Evolutionary conservation across 2,113 vertebrate genomes (phyloP).

Genomic region (Varanus komodoensis): DNA sequence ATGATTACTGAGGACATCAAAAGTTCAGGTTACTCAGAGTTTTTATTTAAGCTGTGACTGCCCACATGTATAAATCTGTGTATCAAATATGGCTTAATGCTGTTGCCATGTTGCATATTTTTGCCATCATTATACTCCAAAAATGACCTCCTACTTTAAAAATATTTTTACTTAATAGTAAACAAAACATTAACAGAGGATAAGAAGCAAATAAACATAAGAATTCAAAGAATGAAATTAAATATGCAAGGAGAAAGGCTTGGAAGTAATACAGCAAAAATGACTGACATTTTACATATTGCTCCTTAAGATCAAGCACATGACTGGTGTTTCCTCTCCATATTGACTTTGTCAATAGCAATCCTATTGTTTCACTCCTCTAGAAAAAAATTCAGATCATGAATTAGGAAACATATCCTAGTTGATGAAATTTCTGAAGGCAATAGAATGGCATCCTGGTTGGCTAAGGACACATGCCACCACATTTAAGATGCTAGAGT

Average conservation of each 20-base stretch:
- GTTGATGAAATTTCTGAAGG: slow-evolving; percentile 54
- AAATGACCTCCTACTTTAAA: slow-evolving; percentile 7
- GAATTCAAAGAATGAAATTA: slow-evolving; percentile 15
- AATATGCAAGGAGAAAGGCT: slow-evolving; percentile 44
- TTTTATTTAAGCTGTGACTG: not conserved
- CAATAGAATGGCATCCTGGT: slow-evolving; percentile 51
- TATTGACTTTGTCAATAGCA: slow-evolving; percentile 22
- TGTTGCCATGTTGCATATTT: slow-evolving; percentile 22
- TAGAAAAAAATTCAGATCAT: slow-evolving; percentile 47
- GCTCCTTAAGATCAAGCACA: slow-evolving; percentile 13
- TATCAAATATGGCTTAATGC: slow-evolving; percentile 23
- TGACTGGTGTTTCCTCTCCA: slow-evolving; percentile 13
- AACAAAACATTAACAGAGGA: not conserved
- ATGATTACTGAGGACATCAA: not conserved
- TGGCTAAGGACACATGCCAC: slow-evolving; percentile 42
- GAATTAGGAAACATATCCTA: slow-evolving; percentile 49
- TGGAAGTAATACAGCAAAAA: slow-evolving; percentile 45
- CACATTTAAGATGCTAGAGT: slow-evolving; percentile 52
- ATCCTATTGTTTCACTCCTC: slow-evolving; percentile 3
- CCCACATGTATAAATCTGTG: slow-evolving; percentile 34
- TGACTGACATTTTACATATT: slow-evolving; percentile 32
- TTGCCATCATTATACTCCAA: slow-evolving; percentile 2
- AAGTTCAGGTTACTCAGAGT: not conserved
- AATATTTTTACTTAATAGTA: slow-evolving; percentile 20
- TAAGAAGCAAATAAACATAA: slow-evolving; percentile 4